These are phyloP conservation scores for Ursus arctos DNA, from an alignment of 2,113 vertebrate genomes.

Conservation along the genomic window DNA sequence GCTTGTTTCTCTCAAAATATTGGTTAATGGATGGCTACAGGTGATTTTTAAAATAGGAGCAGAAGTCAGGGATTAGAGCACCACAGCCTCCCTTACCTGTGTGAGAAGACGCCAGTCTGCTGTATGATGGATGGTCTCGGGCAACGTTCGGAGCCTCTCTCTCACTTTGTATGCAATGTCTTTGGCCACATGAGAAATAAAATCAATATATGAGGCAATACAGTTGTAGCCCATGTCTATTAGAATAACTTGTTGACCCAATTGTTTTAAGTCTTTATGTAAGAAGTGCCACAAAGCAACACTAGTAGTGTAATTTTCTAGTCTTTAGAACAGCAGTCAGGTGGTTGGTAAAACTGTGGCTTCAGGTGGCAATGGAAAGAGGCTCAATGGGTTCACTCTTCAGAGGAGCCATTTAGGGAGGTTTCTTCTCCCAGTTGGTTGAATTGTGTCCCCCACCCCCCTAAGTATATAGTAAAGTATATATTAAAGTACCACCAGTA, in stretches of 20 bases:
- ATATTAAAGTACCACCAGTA: background rate
- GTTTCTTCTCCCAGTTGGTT: background rate
- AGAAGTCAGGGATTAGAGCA: constrained; percentile 22
- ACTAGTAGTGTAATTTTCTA: background rate
- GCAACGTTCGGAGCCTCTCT: background rate
- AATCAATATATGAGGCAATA: constrained; percentile 61
- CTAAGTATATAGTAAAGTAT: background rate
- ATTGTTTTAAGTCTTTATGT: background rate
- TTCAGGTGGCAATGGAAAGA: background rate
- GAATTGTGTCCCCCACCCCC: fast-evolving
- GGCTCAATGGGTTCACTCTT: background rate
- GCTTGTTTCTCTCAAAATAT: constrained; percentile 51
- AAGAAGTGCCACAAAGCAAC: constrained; percentile 26
- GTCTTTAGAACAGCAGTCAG: background rate
- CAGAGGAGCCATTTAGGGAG: background rate
- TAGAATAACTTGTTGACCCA: constrained; percentile 23
- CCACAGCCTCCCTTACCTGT: background rate
- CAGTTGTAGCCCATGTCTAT: background rate
- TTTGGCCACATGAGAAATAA: constrained; percentile 35
- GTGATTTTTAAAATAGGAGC: constrained; percentile 47
- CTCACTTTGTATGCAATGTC: background rate
- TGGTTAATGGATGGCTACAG: constrained; percentile 47
- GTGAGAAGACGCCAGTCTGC: background rate
- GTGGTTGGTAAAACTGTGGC: background rate
- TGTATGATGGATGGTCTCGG: background rate